Evolutionary conservation across 2,888 invertebrate species (phyloP).

Genomic region (Harpalus rubripes): DNA sequence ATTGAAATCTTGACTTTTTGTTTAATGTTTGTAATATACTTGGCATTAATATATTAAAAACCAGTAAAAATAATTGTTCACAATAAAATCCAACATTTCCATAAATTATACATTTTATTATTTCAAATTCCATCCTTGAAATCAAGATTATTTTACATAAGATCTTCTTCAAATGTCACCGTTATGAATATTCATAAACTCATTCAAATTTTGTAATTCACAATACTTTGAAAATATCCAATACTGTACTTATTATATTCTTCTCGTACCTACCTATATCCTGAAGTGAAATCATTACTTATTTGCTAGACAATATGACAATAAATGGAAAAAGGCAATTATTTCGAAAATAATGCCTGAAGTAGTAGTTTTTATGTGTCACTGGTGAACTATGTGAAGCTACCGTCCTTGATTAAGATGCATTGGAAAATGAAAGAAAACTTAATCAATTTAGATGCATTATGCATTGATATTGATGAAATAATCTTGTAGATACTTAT

Average conservation of each 20-base stretch:
- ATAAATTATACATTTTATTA: not conserved
- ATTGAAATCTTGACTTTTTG: not conserved
- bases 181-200: slow-evolving; percentile 13
- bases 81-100: not conserved
- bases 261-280: not conserved
- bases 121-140: not conserved
- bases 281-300: not conserved
- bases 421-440: not conserved
- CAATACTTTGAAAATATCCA: not conserved
- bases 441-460: not conserved
- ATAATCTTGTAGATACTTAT: too few species aligned
- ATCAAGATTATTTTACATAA: not conserved
- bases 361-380: not conserved
- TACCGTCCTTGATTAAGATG: not conserved
- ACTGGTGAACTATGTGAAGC: not conserved
- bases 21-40: not conserved
- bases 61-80: not conserved
- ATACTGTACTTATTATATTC: not conserved
- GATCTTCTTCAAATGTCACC: slow-evolving; percentile 16
- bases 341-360: not conserved
- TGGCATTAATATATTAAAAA: not conserved
- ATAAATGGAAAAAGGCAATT: not conserved
- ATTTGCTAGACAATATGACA: not conserved
- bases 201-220: not conserved
- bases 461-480: not conserved